phyloP scores from a whole-genome alignment of 2,888 invertebrate genomes.

The Epinotia ramella region DNA sequence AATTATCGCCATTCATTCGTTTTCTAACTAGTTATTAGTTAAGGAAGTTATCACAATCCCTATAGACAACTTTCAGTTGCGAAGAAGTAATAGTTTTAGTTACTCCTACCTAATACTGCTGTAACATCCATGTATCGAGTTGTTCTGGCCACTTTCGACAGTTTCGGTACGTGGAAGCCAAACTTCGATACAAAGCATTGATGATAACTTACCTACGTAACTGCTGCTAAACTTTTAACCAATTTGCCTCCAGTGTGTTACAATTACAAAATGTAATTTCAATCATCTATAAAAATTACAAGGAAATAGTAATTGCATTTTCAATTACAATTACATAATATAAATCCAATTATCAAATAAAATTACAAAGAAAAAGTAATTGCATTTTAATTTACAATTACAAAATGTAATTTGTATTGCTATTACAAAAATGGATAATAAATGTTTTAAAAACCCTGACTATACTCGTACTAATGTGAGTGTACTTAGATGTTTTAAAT shows the following conservation, averaged over 20 bases:
- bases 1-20: slow-evolving; percentile 21
- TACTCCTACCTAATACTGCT: background rate
- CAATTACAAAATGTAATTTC: too few relatives aligned
- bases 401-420: too few relatives aligned
- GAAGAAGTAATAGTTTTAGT: slow-evolving; percentile 18
- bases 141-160: slow-evolving; percentile 10
- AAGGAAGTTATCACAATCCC: slow-evolving; percentile 27
- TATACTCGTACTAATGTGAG: too few relatives aligned
- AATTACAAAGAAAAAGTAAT: too few relatives aligned
- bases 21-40: slow-evolving; percentile 35
- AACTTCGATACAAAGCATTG: slow-evolving; percentile 13
- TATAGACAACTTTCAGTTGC: slow-evolving; percentile 14
- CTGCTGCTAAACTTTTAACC: background rate
- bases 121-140: slow-evolving; percentile 7
- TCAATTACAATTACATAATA: too few relatives aligned
- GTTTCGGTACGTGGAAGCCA: slow-evolving; percentile 9
- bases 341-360: too few relatives aligned
- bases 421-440: too few relatives aligned
- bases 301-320: too few relatives aligned
- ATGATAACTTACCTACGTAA: background rate
- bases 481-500: too few relatives aligned
- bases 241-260: background rate
- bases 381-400: too few relatives aligned
- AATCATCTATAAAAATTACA: too few relatives aligned
- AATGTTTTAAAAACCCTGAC: too few relatives aligned